These are phyloP conservation scores for Dendrophyllia cribrosa DNA, from an alignment of 64 coral and sea anemone species.

Conservation along the genomic window DNA sequence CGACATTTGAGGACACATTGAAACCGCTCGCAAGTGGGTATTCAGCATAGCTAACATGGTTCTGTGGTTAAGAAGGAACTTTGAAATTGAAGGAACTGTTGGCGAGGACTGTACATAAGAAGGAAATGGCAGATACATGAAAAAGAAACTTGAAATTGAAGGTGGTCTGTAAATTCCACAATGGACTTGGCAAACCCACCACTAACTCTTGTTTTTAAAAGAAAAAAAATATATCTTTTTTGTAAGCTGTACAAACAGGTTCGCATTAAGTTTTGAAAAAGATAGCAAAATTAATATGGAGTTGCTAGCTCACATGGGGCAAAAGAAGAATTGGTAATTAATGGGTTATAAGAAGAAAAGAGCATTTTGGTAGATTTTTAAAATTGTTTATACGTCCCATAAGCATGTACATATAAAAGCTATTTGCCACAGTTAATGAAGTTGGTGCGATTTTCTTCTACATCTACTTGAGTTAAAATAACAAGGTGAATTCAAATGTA, in stretches of 20 bases:
- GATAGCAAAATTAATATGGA: neutral
- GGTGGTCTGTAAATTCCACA: neutral
- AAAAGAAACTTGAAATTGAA: neutral
- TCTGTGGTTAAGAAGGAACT: neutral
- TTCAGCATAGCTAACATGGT: neutral
- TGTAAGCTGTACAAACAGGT: no score
- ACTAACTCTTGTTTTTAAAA: neutral
- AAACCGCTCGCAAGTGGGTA: slow-evolving; percentile 70
- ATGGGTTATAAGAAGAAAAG: neutral
- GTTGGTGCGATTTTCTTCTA: neutral
- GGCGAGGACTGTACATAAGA: neutral
- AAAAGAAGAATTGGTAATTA: neutral
- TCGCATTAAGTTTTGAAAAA: no score
- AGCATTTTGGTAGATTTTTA: neutral
- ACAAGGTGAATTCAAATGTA: neutral
- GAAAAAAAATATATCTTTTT: neutral
- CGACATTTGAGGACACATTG: slow-evolving; percentile 97
- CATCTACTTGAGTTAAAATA: neutral
- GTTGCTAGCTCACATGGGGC: neutral
- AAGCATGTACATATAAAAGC: neutral
- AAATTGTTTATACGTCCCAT: neutral
- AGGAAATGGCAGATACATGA: neutral
- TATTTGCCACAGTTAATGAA: neutral
- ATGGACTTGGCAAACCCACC: neutral
- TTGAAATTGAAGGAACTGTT: neutral